Conservation (phyloP, 2,797 vertebrate species). For the Novumbra hubbsi region DNA sequence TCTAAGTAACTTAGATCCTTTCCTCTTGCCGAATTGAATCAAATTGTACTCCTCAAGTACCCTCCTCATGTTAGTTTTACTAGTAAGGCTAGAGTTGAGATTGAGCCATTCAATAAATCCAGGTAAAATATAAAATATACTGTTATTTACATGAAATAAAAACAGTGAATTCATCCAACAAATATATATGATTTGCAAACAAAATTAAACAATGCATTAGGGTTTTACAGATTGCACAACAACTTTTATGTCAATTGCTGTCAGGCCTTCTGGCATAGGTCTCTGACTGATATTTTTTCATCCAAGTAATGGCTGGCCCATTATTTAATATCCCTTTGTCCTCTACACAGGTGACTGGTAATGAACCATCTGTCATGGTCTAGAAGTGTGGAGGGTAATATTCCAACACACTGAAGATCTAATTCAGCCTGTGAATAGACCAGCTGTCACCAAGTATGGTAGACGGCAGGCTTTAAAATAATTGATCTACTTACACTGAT, state of each 20-base stretch:
- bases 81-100: no score
- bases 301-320: not conserved
- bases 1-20: no score
- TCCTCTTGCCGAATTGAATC: no score
- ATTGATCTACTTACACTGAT: conserved; percentile 1
- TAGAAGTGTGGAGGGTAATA: not conserved
- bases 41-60: no score
- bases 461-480: not conserved
- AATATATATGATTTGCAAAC: no score
- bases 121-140: no score
- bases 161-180: no score
- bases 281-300: not conserved
- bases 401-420: not conserved
- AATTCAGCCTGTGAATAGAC: not conserved
- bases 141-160: no score
- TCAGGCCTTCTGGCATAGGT: not conserved
- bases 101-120: no score
- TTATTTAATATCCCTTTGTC: conserved; percentile 1
- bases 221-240: not conserved
- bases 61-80: no score
- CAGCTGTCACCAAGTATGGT: not conserved
- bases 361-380: no score
- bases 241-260: not conserved
- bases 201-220: no score
- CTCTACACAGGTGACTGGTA: not conserved